Conservation (phyloP, 2,888 invertebrate species). For the Meloe dianella region DNA sequence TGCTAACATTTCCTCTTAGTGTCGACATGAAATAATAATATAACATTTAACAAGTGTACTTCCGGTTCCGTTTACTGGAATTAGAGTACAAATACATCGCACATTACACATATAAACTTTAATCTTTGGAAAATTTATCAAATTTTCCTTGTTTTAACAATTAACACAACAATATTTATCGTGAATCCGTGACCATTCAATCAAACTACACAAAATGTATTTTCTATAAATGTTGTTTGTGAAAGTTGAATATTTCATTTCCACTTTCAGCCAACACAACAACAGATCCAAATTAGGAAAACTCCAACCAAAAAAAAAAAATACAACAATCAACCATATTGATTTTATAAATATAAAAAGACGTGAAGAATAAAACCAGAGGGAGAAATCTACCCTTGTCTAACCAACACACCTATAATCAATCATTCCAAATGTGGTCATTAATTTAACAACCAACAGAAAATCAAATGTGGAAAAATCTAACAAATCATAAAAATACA, state of each 20-base stretch:
- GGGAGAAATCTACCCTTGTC: background rate
- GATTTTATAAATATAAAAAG: background rate
- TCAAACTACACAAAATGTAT: background rate
- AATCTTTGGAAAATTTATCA: background rate
- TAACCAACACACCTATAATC: background rate
- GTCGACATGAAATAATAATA: background rate
- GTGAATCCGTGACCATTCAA: background rate
- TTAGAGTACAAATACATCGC: background rate
- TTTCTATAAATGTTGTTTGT: background rate
- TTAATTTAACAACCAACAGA: too few relatives aligned
- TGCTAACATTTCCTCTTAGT: background rate
- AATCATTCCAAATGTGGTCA: slow-evolving; percentile 2
- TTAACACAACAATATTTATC: background rate
- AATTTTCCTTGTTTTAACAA: background rate
- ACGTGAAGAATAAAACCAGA: background rate
- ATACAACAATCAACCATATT: background rate
- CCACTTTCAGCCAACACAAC: slow-evolving; percentile 20
- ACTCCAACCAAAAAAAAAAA: background rate
- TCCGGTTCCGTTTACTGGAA: background rate
- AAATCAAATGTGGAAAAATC: slow-evolving; percentile 4
- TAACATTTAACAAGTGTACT: background rate
- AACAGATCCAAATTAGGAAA: background rate
- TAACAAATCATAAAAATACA: too few relatives aligned
- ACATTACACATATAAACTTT: background rate
- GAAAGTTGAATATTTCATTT: slow-evolving; percentile 18